Conservation (phyloP, 2,797 vertebrate genomes). For the Momotus momota region DNA sequence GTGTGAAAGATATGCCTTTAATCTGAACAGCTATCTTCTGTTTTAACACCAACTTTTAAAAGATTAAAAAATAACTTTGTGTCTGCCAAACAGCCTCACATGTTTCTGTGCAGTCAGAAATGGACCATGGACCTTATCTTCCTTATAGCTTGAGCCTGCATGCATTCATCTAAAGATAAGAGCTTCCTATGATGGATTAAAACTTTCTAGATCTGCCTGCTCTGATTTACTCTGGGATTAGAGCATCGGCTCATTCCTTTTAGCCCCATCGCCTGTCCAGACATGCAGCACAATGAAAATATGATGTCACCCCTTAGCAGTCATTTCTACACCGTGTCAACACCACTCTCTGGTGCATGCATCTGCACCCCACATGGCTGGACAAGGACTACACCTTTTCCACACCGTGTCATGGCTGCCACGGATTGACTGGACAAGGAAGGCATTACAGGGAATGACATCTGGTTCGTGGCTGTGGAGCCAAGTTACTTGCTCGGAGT, state of each 20-base stretch:
- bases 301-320: background rate
- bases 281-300: background rate
- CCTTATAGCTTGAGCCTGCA: background rate
- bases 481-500: rapidly evolving
- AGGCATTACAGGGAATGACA: rapidly evolving
- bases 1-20: background rate
- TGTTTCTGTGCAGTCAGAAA: background rate
- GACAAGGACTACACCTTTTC: background rate
- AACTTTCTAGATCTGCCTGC: conserved; percentile 20
- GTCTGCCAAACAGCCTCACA: background rate
- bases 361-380: rapidly evolving
- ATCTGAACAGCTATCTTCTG: background rate
- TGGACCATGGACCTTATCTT: background rate
- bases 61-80: background rate
- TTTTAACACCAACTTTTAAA: background rate
- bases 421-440: background rate
- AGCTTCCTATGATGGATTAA: conserved; percentile 26
- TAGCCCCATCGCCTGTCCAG: background rate
- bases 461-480: background rate
- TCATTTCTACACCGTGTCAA: background rate
- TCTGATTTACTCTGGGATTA: conserved; percentile 53
- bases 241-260: background rate
- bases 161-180: conserved; percentile 7
- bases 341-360: background rate
- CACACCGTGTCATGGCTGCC: background rate